A percentile compares a stretch with the other conserved stretches of the same genome.
phyloP scores from a whole-genome alignment of 2,888 invertebrate species.

The Blastobasis adustella region DNA sequence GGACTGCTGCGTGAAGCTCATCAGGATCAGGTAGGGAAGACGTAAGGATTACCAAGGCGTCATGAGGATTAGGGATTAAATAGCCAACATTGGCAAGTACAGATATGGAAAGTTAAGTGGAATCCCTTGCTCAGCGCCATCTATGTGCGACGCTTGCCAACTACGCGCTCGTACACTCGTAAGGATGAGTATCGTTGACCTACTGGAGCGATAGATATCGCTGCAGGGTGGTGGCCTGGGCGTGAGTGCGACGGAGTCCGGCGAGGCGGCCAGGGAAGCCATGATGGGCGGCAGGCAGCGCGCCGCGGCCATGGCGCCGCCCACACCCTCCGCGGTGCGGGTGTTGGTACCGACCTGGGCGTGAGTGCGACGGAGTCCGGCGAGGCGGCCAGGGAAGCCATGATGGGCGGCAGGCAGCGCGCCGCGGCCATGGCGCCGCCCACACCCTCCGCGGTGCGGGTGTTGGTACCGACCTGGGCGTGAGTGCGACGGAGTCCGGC shows the following conservation, averaged over 20 bases:
- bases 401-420: conserved; percentile 44
- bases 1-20: no score
- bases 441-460: conserved; percentile 39
- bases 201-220: no score
- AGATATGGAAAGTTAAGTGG: no score
- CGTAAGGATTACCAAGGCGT: no score
- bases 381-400: conserved; percentile 50
- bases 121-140: no score
- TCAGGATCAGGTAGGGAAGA: no score
- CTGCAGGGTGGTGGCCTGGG: conserved; percentile 21
- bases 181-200: no score
- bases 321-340: conserved; percentile 39
- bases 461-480: conserved; percentile 54
- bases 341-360: conserved; percentile 50
- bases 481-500: conserved; percentile 53
- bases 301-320: conserved; percentile 34
- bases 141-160: no score
- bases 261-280: conserved; percentile 50
- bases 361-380: conserved; percentile 56
- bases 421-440: conserved; percentile 35
- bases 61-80: no score
- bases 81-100: no score
- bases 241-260: conserved; percentile 53
- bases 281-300: conserved; percentile 48
- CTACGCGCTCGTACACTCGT: no score